A percentile compares a stretch with the other conserved stretches of the same genome.
Evolutionary conservation across 2,888 invertebrate species (phyloP).

Genomic region (Antheraea assamensis): DNA sequence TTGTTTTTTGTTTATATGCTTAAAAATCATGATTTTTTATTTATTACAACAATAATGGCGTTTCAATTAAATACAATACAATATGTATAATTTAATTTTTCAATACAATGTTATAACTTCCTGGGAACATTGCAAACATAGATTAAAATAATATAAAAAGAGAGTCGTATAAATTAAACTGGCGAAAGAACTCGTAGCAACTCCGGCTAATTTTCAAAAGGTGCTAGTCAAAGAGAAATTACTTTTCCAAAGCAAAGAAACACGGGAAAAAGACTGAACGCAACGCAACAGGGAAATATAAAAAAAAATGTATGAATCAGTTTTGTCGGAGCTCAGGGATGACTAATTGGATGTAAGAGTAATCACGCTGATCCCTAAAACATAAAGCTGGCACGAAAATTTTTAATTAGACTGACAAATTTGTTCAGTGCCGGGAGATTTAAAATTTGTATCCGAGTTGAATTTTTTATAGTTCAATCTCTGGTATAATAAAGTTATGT

Average conservation of each 20-base stretch:
- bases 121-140: background rate
- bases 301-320: slow-evolving; percentile 52
- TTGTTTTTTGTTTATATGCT: background rate
- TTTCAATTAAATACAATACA: background rate
- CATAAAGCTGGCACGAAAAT: slow-evolving; percentile 7
- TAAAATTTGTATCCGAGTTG: background rate
- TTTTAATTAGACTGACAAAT: slow-evolving; percentile 14
- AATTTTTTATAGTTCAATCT: background rate
- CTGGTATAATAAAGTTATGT: background rate
- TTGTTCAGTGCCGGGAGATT: slow-evolving; percentile 7
- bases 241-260: background rate
- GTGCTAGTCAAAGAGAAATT: slow-evolving; percentile 3
- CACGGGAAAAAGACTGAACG: slow-evolving; percentile 28
- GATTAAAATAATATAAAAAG: background rate
- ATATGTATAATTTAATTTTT: background rate
- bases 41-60: background rate
- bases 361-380: slow-evolving; percentile 33
- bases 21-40: background rate
- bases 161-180: background rate
- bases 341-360: slow-evolving; percentile 53
- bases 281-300: slow-evolving; percentile 45
- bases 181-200: background rate
- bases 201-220: slow-evolving; percentile 1
- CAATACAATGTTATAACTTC: background rate
- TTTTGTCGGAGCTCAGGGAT: slow-evolving; percentile 47